phyloP scores from a whole-genome alignment of 2,888 invertebrate species.

The Platycheirus albimanus region DNA sequence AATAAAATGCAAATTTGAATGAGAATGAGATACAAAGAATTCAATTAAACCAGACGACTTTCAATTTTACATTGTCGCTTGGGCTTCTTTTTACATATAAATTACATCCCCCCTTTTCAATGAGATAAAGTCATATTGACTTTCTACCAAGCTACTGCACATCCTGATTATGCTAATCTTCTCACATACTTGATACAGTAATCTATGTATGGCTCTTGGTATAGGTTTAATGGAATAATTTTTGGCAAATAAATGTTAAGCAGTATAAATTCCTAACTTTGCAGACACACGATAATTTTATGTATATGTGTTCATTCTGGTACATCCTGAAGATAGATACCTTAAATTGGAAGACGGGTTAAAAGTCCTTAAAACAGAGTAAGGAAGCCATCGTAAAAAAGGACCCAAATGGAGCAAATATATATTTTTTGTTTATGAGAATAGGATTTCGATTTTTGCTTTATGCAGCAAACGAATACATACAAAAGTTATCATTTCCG shows the following conservation, averaged over 20 bases:
- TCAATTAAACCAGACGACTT: slow-evolving; percentile 60
- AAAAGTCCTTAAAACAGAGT: slow-evolving; percentile 19
- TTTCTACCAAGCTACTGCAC: slow-evolving; percentile 39
- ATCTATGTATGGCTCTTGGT: background rate
- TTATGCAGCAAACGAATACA: too few relatives aligned
- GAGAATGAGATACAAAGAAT: slow-evolving; percentile 31
- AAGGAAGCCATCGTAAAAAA: slow-evolving; percentile 40
- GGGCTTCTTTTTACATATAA: background rate
- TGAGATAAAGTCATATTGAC: slow-evolving; percentile 42
- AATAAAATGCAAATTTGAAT: too few relatives aligned
- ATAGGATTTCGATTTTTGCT: slow-evolving; percentile 46
- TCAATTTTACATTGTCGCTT: slow-evolving; percentile 36
- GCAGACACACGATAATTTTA: slow-evolving; percentile 56
- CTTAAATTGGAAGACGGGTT: background rate
- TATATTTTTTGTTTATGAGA: slow-evolving; percentile 1
- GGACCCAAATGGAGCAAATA: background rate
- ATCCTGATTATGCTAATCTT: slow-evolving; percentile 69
- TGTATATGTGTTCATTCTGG: background rate
- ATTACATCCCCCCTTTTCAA: slow-evolving; percentile 3
- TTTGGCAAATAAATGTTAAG: slow-evolving; percentile 56
- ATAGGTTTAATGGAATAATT: slow-evolving; percentile 58
- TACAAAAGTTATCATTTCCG: too few relatives aligned
- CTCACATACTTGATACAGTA: slow-evolving; percentile 1
- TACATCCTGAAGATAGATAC: slow-evolving; percentile 22
- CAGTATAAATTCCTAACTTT: slow-evolving; percentile 56